Evolutionary conservation across 2,888 invertebrate genomes (phyloP).

Genomic region (Yponomeuta evonymella): DNA sequence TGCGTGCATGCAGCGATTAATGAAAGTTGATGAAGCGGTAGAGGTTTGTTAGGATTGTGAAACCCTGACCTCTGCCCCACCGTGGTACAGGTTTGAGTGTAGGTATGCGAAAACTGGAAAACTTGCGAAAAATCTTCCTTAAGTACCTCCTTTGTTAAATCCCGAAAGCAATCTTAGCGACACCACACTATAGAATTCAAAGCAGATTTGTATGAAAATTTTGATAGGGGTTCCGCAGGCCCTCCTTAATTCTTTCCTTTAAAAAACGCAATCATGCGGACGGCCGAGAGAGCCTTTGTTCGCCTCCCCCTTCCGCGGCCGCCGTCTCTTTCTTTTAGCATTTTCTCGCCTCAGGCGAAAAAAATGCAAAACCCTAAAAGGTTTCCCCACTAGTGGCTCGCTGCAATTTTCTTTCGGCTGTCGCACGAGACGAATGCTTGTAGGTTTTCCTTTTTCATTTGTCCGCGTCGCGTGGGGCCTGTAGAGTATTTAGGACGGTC

Average conservation of each 20-base stretch:
- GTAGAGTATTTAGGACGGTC: constrained; percentile 19
- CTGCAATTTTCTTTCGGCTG: constrained; percentile 26
- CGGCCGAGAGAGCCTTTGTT: constrained; percentile 39
- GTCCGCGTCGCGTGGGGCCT: constrained; percentile 20
- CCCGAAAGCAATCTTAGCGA: neutral
- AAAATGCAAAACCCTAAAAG: constrained; percentile 47
- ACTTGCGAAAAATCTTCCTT: too few relatives aligned
- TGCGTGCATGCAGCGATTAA: too few relatives aligned
- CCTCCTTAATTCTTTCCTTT: constrained; percentile 21
- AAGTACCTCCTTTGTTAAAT: neutral
- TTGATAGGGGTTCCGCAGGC: neutral
- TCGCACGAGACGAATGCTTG: constrained; percentile 25
- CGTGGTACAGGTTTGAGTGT: neutral
- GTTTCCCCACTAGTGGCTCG: constrained; percentile 25
- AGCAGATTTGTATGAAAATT: constrained; percentile 1
- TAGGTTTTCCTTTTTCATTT: constrained; percentile 26
- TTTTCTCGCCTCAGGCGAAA: constrained; percentile 45
- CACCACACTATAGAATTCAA: neutral
- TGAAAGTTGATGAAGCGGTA: too few relatives aligned
- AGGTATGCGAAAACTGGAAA: neutral
- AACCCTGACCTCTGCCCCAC: too few relatives aligned
- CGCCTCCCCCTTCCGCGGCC: constrained; percentile 32
- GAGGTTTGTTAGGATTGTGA: too few relatives aligned
- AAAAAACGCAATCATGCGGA: constrained; percentile 52
- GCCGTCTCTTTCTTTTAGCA: constrained; percentile 42